A percentile compares a stretch with the other conserved stretches of the same genome.
Conservation (phyloP, 37 sponge, comb jelly and placozoan genomes). For the Petrosia ficiformis region DNA sequence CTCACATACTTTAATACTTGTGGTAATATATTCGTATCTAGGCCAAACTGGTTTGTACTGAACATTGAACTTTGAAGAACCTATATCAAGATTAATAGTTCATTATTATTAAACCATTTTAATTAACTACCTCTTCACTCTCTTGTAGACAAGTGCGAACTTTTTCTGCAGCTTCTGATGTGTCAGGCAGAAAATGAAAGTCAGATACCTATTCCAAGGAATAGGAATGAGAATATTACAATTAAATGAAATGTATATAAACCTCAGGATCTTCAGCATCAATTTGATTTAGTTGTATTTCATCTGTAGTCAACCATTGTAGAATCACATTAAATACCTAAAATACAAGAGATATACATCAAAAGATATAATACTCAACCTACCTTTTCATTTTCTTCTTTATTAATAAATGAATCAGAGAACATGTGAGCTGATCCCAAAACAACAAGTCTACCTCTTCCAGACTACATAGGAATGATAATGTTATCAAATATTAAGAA, state of each 20-base stretch:
- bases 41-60: constrained; percentile 68
- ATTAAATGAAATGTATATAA: not conserved
- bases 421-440: constrained; percentile 95
- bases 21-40: constrained; percentile 87
- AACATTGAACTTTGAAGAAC: no score
- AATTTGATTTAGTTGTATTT: constrained; percentile 82
- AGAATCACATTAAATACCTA: constrained; percentile 72
- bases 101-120: not conserved
- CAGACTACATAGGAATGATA: constrained; percentile 17
- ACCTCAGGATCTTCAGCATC: constrained; percentile 99
- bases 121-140: constrained; percentile 73
- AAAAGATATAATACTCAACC: not conserved
- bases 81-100: no score
- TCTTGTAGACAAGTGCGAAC: constrained; percentile 90
- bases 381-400: constrained; percentile 90
- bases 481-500: not conserved
- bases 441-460: constrained; percentile 81
- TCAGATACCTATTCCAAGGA: constrained; percentile 70
- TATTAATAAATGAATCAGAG: constrained; percentile 86
- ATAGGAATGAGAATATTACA: not conserved
- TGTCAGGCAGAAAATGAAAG: constrained; percentile 93
- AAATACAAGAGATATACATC: not conserved
- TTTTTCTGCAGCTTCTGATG: constrained; percentile 71
- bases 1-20: constrained; percentile 57
- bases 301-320: constrained; percentile 79